Conservation (phyloP, 2,797 vertebrate genomes). For the Micromesistius poutassou region DNA sequence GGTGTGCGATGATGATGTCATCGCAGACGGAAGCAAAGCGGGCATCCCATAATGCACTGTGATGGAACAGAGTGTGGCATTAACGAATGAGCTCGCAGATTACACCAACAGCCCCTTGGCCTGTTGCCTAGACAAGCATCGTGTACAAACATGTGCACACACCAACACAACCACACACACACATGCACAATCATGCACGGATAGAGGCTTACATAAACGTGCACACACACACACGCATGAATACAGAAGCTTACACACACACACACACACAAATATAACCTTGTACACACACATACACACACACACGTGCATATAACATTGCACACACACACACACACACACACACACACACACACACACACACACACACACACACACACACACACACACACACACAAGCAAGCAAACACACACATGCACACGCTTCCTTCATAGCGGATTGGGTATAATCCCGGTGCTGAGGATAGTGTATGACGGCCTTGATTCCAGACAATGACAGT, state of each 20-base stretch:
- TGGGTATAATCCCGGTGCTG: constrained; percentile 60
- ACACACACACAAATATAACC: constrained; percentile 6
- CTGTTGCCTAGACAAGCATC: not conserved
- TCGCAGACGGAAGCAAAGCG: constrained; percentile 16
- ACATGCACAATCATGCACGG: constrained; percentile 1
- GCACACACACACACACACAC: constrained; percentile 8
- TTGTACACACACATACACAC: not conserved
- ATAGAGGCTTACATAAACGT: not conserved
- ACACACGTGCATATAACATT: too few relatives aligned
- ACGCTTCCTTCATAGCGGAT: constrained; percentile 49
- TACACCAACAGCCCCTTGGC: constrained; percentile 49
- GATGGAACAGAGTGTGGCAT: constrained; percentile 47
- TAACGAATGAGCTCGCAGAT: constrained; percentile 59
- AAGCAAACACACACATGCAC: not conserved
- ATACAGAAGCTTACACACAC: not conserved
- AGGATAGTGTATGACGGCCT: constrained; percentile 39
- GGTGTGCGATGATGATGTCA: constrained; percentile 40
- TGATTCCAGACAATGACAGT: constrained; percentile 50
- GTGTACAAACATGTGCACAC: constrained; percentile 18
- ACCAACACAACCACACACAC: constrained; percentile 25
- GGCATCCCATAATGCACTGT: constrained; percentile 51
- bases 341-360: constrained; percentile 17
- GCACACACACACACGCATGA: constrained; percentile 19
- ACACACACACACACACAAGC: too few relatives aligned
- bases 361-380: too few relatives aligned